Base-by-base conservation (phyloP, 2,797 vertebrate species). In the Anableps anableps region DNA sequence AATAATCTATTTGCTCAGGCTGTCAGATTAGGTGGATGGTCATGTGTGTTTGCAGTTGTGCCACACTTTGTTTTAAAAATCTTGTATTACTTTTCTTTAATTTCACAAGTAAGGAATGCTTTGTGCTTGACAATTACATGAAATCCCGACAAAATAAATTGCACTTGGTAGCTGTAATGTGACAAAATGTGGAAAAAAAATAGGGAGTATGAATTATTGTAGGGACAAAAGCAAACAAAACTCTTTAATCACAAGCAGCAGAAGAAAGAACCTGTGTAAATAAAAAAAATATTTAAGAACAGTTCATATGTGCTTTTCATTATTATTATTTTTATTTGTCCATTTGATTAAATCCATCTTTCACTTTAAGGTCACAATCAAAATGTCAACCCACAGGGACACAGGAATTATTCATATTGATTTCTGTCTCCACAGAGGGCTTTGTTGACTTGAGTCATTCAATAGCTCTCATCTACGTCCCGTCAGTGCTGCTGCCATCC, bases 361-460 rank as follows among this genome's bases (percentile, higher is more conserved):
- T 58, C 74, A 78, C 51, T 87, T 89, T 87, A 91, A 92, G 80
- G 89, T 86, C 92, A 91, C 79, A 72, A 80, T 86, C 62, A 80
- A 89, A 94, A 92, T 90, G 88, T 91, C 92, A 92, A 76, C 74
- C 73, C 81, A 45, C 4, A 70, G 79, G 70, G 75, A 74, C 55
- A 38, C 50, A 58, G 73, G 81, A 83, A 83, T 89, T 78, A 88
- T 87, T 90, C 82, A 55, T 73, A 89, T 87, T 71, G 89, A 93
- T 93, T 89, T 77, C 43, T 79, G 75, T 91, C 83, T 86, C 76
- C 21, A 13, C 45, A 31, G 72, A 78, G 82, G 64, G 74, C 81
- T 83, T 78, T 80, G 81, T 81, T 85, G 79, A 75, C 80, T 84
- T 19, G 1, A 75, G 55, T 87, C 88, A 87, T 85, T 89, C 83